Percentiles rank a stretch among this genome's conserved stretches.
Evolutionary conservation across 2,888 invertebrate genomes (phyloP).

Genomic region (Dryobota labecula): DNA sequence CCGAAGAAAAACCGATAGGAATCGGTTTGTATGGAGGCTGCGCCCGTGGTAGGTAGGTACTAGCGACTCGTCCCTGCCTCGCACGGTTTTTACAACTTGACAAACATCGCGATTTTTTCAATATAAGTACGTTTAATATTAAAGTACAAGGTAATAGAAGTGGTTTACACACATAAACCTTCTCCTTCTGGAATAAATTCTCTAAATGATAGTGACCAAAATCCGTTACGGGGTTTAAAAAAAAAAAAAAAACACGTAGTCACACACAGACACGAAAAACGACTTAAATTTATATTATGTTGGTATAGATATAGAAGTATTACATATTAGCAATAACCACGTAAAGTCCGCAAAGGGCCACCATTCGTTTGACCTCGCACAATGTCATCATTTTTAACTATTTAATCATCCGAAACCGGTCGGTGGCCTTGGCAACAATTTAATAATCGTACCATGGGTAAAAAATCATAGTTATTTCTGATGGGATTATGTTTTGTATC

Average conservation of each 20-base stretch:
- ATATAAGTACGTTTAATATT: neutral
- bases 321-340: conserved; percentile 27
- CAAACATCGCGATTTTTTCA: no score
- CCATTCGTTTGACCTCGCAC: conserved; percentile 34
- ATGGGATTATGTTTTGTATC: conserved; percentile 34
- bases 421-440: conserved; percentile 55
- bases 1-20: no score
- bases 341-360: conserved; percentile 38
- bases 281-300: neutral
- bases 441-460: conserved; percentile 48
- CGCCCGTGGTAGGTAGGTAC: no score
- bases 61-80: no score
- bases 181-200: no score
- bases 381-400: conserved; percentile 54
- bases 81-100: no score
- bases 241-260: no score
- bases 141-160: no score
- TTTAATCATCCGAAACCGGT: conserved; percentile 55
- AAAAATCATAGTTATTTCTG: conserved; percentile 44
- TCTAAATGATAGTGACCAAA: neutral
- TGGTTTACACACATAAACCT: neutral
- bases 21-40: no score
- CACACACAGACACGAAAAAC: no score
- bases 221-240: neutral
- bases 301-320: neutral